Percentiles rank a stretch among this genome's conserved stretches.
These are phyloP conservation scores for Taenaris catops DNA, from an alignment of 2,888 invertebrate genomes.

Conservation along the genomic window DNA sequence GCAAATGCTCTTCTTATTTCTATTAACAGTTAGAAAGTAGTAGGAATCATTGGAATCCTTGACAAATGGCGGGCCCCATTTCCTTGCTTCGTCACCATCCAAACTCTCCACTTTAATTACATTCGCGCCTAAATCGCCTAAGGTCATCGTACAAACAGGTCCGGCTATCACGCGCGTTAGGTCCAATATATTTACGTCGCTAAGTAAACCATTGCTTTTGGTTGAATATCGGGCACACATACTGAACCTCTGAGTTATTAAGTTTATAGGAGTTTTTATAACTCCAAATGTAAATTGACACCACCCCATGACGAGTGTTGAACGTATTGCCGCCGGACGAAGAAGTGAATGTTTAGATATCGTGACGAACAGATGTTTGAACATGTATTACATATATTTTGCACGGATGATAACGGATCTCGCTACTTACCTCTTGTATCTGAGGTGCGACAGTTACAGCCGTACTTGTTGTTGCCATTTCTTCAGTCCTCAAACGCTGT, in stretches of 20 bases:
- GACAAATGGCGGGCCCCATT: slow-evolving; percentile 96
- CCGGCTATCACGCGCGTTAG: slow-evolving; percentile 94
- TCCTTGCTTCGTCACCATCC: slow-evolving; percentile 90
- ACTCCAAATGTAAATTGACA: slow-evolving; percentile 18
- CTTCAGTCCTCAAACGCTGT: slow-evolving; percentile 40
- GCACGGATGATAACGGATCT: slow-evolving; percentile 18
- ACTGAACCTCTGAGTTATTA: slow-evolving; percentile 14
- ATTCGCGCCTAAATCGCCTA: slow-evolving; percentile 96
- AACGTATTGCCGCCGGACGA: too few relatives aligned
- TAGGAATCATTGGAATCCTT: slow-evolving; percentile 83
- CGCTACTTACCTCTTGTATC: slow-evolving; percentile 54
- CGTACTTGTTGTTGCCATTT: slow-evolving; percentile 70
- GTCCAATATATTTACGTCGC: slow-evolving; percentile 87
- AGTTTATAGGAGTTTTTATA: slow-evolving; percentile 5
- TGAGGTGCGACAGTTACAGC: slow-evolving; percentile 58
- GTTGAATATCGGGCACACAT: slow-evolving; percentile 20
- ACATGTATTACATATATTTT: too few relatives aligned
- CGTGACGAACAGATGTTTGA: slow-evolving; percentile 13
- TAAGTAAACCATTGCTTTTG: slow-evolving; percentile 75
- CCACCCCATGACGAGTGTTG: slow-evolving; percentile 16
- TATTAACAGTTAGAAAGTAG: slow-evolving; percentile 93
- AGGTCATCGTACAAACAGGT: slow-evolving; percentile 95
- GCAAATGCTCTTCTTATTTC: slow-evolving; percentile 96
- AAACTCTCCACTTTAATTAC: slow-evolving; percentile 95
- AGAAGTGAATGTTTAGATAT: slow-evolving; percentile 5